Evolutionary conservation across 2,113 vertebrate genomes (phyloP).

Genomic region (Thalassoma bifasciatum): DNA sequence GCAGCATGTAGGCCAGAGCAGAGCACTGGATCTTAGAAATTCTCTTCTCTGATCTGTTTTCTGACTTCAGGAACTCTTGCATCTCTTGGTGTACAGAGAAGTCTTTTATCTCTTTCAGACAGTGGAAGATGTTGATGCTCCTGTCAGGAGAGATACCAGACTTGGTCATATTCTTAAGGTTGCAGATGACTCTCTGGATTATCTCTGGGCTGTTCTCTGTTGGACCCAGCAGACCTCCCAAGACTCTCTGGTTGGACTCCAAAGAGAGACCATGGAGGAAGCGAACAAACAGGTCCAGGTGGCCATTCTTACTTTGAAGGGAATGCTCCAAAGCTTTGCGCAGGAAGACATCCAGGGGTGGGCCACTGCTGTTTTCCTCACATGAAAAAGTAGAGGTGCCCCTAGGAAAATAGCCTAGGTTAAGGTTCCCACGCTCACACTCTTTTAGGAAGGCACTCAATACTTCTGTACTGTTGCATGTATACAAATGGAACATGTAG

Average conservation of each 20-base stretch:
- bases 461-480: no score
- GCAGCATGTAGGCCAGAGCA: conserved; percentile 11
- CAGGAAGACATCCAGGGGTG: no score
- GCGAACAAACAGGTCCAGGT: conserved; percentile 5
- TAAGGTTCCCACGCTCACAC: no score
- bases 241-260: neutral
- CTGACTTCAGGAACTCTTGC: conserved; percentile 13
- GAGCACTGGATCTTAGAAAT: conserved; percentile 7
- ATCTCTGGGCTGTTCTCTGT: neutral
- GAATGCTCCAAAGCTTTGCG: no score
- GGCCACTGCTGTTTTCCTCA: no score
- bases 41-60: neutral
- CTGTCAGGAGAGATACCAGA: neutral
- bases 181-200: neutral
- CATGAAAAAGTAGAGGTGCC: no score
- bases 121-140: conserved; percentile 13
- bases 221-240: conserved; percentile 4
- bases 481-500: conserved; percentile 25
- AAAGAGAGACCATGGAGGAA: conserved; percentile 3
- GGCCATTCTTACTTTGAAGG: neutral
- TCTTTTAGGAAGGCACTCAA: no score
- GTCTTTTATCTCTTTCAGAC: conserved; percentile 1
- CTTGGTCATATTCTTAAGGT: neutral
- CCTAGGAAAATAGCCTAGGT: no score
- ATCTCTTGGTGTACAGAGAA: neutral